Evolutionary conservation across 2,888 invertebrate species (phyloP).

Genomic region (Euphydryas editha): DNA sequence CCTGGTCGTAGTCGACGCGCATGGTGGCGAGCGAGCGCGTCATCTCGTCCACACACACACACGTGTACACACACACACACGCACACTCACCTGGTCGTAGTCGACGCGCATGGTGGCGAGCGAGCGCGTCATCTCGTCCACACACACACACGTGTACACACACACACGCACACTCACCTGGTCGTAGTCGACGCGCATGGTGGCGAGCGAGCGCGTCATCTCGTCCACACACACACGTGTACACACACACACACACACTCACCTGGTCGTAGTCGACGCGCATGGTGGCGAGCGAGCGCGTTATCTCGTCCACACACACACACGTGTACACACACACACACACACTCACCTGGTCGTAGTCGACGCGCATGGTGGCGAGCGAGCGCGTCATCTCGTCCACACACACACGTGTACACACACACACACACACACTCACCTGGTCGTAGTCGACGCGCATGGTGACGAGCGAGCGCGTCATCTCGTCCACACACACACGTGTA

Average conservation of each 20-base stretch:
- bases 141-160: no score
- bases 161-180: slow-evolving; percentile 85
- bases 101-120: slow-evolving; percentile 99
- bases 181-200: slow-evolving; percentile 99
- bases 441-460: slow-evolving; percentile 99
- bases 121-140: slow-evolving; percentile 98
- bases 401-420: no score
- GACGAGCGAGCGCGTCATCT: slow-evolving; percentile 98
- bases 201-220: slow-evolving; percentile 98
- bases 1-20: slow-evolving; percentile 98
- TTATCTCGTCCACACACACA: slow-evolving; percentile 99
- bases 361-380: slow-evolving; percentile 98
- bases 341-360: slow-evolving; percentile 91
- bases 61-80: no score
- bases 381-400: slow-evolving; percentile 99
- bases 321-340: no score
- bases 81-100: slow-evolving; percentile 90
- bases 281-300: slow-evolving; percentile 98
- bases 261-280: slow-evolving; percentile 98
- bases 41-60: slow-evolving; percentile 91
- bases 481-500: no score
- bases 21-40: slow-evolving; percentile 98
- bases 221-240: no score
- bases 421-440: slow-evolving; percentile 77
- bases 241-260: background rate